Evolutionary conservation across 2,797 vertebrate species (phyloP).

Genomic region (Sitta carolinensis): DNA sequence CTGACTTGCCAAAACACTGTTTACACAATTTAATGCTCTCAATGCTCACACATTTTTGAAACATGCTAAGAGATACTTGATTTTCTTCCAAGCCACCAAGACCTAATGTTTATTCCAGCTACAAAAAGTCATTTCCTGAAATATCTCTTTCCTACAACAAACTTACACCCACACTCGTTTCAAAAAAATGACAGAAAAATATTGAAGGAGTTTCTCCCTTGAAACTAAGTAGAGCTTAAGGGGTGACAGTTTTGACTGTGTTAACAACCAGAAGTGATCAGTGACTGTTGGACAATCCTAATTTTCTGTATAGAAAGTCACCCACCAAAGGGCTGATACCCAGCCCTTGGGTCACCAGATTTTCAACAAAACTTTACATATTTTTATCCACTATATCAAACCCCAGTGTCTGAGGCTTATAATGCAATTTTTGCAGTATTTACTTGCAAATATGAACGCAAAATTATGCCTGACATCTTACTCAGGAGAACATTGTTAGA

Average conservation of each 20-base stretch:
- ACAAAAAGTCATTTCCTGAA: conserved; percentile 40
- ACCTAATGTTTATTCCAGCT: conserved; percentile 7
- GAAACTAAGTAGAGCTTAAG: background rate
- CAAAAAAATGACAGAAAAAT: background rate
- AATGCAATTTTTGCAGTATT: background rate
- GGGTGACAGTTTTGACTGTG: background rate
- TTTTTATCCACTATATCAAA: background rate
- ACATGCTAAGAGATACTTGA: background rate
- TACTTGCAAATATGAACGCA: background rate
- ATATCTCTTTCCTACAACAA: background rate
- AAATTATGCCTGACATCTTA: background rate
- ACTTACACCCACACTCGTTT: background rate
- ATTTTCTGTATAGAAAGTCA: background rate
- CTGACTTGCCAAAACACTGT: background rate
- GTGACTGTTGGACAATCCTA: background rate
- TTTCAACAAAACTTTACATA: background rate
- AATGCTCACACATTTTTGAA: background rate
- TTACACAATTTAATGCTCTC: background rate
- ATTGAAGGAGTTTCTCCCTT: background rate
- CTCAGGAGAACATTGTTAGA: background rate
- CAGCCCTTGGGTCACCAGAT: background rate
- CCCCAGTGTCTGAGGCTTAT: background rate
- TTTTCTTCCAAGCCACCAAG: background rate
- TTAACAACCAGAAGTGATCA: background rate
- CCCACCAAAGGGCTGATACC: background rate